Evolutionary conservation across 2,888 invertebrate species (phyloP).

Genomic region (Drosophila atroscutellata): DNA sequence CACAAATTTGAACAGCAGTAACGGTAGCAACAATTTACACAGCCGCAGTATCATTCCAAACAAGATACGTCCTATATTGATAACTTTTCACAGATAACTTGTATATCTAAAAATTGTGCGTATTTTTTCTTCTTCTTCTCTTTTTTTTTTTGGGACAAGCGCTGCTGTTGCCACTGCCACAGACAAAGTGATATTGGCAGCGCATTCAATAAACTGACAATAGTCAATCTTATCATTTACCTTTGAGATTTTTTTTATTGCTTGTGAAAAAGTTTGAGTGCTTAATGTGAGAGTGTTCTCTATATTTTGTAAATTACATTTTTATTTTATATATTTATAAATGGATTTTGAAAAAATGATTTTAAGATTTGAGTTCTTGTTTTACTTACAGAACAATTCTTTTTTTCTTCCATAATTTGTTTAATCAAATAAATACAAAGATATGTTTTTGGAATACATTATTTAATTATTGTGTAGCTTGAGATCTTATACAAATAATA

Average conservation of each 20-base stretch:
- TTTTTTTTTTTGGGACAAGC: conserved; percentile 17
- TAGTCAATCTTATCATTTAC: conserved; percentile 50
- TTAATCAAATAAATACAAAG: not conserved
- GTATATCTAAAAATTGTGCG: conserved; percentile 6
- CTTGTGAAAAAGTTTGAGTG: not conserved
- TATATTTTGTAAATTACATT: not conserved
- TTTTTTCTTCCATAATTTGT: not conserved
- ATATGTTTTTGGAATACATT: not conserved
- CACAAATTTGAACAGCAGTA: conserved; percentile 38
- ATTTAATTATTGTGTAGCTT: not conserved
- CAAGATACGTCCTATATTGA: conserved; percentile 16
- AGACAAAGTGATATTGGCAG: conserved; percentile 59
- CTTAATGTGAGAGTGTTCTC: not conserved
- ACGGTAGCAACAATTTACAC: conserved; percentile 37
- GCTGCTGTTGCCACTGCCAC: conserved; percentile 48
- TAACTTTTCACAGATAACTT: conserved; percentile 21
- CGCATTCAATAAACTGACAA: conserved; percentile 26
- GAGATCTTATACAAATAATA: not conserved
- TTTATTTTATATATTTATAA: not conserved
- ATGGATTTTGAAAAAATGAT: not conserved
- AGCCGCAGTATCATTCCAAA: conserved; percentile 57
- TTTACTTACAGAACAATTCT: not conserved
- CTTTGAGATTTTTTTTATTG: conserved; percentile 7
- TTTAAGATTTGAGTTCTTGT: not conserved
- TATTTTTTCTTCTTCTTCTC: not conserved